phyloP scores from a whole-genome alignment of 2,113 vertebrate species.

The Notechis scutatus region DNA sequence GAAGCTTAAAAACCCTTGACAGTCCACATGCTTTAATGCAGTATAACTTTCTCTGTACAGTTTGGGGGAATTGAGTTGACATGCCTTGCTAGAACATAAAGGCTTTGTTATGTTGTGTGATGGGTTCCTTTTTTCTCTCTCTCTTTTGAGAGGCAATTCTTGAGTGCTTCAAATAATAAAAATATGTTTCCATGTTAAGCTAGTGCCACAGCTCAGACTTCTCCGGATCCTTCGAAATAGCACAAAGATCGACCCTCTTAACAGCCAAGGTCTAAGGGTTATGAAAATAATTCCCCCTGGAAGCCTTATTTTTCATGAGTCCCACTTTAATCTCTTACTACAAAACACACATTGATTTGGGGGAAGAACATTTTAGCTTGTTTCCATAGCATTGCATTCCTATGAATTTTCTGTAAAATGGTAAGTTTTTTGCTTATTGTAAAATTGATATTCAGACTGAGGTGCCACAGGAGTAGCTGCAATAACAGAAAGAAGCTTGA shows the following conservation, averaged over 20 bases:
- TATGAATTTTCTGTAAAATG: neutral
- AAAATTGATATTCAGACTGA: neutral
- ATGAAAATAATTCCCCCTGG: neutral
- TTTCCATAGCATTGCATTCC: neutral
- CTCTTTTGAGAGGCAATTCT: neutral
- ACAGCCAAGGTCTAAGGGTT: neutral
- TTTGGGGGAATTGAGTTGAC: neutral
- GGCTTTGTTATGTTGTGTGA: neutral
- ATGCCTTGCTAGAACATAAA: neutral
- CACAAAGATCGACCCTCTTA: neutral
- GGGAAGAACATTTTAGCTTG: neutral
- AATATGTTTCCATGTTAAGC: neutral
- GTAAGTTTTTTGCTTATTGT: neutral
- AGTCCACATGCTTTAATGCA: neutral
- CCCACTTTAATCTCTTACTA: neutral
- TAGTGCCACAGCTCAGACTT: neutral
- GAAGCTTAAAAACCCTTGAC: neutral
- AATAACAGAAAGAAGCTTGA: neutral
- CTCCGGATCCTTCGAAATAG: neutral
- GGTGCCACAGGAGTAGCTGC: neutral
- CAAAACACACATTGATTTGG: neutral
- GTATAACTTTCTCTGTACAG: neutral
- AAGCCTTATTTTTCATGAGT: neutral
- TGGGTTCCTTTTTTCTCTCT: neutral
- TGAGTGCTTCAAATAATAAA: neutral